Evolutionary conservation across 2,797 vertebrate species (phyloP).

Genomic region (Chelidonichthys spinosus): DNA sequence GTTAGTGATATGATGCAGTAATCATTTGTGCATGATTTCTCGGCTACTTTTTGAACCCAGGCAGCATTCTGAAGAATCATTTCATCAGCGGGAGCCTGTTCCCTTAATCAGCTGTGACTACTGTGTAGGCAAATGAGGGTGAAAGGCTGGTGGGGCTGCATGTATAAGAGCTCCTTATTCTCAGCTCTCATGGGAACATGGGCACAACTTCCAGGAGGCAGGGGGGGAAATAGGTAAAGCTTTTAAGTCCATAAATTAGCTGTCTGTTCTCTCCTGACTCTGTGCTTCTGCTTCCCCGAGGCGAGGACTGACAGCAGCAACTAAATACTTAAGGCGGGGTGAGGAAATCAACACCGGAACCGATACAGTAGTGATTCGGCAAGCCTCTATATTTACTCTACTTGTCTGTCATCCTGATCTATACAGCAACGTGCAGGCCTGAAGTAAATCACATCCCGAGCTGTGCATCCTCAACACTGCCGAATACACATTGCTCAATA

Average conservation of each 20-base stretch:
- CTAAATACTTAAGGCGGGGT: slow-evolving; percentile 52
- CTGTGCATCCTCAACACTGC: slow-evolving; percentile 30
- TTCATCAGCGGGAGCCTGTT: slow-evolving; percentile 60
- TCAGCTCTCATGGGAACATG: slow-evolving; percentile 51
- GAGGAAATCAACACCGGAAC: slow-evolving; percentile 38
- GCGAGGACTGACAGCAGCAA: slow-evolving; percentile 55
- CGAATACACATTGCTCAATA: slow-evolving; percentile 39
- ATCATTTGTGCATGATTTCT: slow-evolving; percentile 22
- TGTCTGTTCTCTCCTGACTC: slow-evolving; percentile 57
- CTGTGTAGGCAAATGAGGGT: slow-evolving; percentile 41
- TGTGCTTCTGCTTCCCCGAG: slow-evolving; percentile 45
- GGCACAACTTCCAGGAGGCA: slow-evolving; percentile 39
- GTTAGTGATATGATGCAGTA: slow-evolving; percentile 48
- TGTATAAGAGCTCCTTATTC: slow-evolving; percentile 42
- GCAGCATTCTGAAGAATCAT: slow-evolving; percentile 52
- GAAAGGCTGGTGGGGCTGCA: slow-evolving; percentile 46
- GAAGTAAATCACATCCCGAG: slow-evolving; percentile 47
- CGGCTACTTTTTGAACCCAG: slow-evolving; percentile 35
- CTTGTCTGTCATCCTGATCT: slow-evolving; percentile 45
- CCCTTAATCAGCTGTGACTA: slow-evolving; percentile 54
- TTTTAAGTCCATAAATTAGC: slow-evolving; percentile 70
- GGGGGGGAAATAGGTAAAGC: slow-evolving; percentile 45
- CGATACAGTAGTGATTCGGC: slow-evolving; percentile 49
- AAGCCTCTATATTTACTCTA: slow-evolving; percentile 40
- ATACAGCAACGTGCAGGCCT: slow-evolving; percentile 21